Evolutionary conservation across 2,113 vertebrate species (phyloP).

Genomic region (Haemorhous mexicanus): DNA sequence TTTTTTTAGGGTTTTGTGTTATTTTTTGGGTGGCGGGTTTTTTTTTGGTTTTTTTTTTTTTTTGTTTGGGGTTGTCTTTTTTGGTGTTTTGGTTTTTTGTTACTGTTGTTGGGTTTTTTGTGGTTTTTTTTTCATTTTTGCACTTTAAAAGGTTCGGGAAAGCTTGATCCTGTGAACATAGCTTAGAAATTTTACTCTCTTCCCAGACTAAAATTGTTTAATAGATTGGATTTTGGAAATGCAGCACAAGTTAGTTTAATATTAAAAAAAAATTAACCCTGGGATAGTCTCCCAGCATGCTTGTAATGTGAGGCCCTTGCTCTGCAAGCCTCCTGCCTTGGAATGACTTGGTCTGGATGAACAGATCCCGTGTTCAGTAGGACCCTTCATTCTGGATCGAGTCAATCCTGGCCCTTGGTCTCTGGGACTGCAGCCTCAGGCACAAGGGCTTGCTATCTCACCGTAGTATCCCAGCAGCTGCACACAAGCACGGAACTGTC

Average conservation of each 20-base stretch:
- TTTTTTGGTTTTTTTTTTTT: not conserved
- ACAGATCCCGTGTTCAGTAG: not conserved
- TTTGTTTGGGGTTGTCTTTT: not conserved
- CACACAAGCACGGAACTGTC: not conserved
- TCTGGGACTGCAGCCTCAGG: not conserved
- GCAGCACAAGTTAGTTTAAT: not conserved
- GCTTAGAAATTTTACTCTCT: not conserved
- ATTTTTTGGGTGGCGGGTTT: not conserved
- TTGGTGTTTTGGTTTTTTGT: no score
- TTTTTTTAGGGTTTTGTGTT: not conserved
- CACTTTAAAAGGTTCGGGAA: not conserved
- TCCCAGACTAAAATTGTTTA: not conserved
- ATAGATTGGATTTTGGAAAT: not conserved
- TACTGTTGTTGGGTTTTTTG: accelerated
- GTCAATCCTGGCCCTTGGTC: not conserved
- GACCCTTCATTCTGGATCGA: not conserved
- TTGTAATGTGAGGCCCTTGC: not conserved
- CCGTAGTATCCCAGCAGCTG: not conserved
- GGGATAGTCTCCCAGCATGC: accelerated
- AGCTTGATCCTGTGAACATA: not conserved
- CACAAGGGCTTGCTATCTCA: not conserved
- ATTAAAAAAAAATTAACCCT: not conserved
- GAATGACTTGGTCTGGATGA: not conserved
- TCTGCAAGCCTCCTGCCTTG: not conserved
- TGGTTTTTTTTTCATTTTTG: not conserved